A percentile compares a stretch with the other conserved stretches of the same genome.
phyloP scores from a whole-genome alignment of 2,888 invertebrate species.

The Lucinisca nassula region DNA sequence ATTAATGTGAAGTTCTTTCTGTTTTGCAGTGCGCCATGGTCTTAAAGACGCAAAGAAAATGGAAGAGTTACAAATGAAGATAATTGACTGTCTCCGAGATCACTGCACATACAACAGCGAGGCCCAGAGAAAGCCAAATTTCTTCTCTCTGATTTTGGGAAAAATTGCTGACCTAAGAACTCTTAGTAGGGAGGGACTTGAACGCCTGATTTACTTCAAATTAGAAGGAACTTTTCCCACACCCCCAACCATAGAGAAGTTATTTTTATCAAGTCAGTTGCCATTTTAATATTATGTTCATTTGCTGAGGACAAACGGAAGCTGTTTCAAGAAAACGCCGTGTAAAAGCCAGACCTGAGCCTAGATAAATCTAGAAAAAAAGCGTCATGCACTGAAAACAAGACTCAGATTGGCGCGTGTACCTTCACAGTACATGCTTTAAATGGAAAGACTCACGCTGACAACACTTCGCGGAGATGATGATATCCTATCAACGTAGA shows the following conservation, averaged over 20 bases:
- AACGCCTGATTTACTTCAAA: constrained; percentile 97
- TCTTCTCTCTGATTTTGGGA: constrained; percentile 97
- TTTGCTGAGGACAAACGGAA: too few relatives aligned
- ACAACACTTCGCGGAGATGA: too few relatives aligned
- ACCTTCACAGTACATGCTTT: too few relatives aligned
- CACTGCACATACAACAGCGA: constrained; percentile 98
- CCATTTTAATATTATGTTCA: too few relatives aligned
- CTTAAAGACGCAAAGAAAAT: constrained; percentile 96
- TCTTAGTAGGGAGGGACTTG: constrained; percentile 97
- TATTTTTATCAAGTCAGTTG: constrained; percentile 96
- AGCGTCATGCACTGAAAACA: too few relatives aligned
- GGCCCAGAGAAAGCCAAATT: constrained; percentile 96
- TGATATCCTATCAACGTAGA: too few relatives aligned
- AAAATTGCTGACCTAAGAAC: constrained; percentile 96
- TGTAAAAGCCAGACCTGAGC: too few relatives aligned
- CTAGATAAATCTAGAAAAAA: too few relatives aligned
- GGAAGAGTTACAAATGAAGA: constrained; percentile 98
- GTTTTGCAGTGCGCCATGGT: constrained; percentile 95
- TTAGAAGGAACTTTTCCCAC: constrained; percentile 97
- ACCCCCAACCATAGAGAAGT: constrained; percentile 97
- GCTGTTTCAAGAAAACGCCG: too few relatives aligned
- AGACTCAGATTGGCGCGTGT: too few relatives aligned
- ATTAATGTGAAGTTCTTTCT: too few relatives aligned
- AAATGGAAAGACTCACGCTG: too few relatives aligned
- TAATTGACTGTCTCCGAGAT: constrained; percentile 97